Conservation (phyloP, 2,113 vertebrate genomes). For the Brachyhypopomus occidentalis region DNA sequence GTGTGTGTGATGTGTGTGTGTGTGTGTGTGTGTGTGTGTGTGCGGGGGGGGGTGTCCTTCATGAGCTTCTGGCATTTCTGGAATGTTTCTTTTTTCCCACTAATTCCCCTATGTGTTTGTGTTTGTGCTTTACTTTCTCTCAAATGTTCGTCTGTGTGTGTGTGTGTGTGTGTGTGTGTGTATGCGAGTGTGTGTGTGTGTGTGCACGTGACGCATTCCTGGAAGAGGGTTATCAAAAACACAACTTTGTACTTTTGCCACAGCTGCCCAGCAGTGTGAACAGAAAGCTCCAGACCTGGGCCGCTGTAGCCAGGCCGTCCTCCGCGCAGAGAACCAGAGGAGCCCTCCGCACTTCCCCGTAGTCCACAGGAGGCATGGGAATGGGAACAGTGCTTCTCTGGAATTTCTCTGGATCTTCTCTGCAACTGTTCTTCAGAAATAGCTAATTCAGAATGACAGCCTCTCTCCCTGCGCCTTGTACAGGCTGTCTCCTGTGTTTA, state of each 20-base stretch:
- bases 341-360: background rate
- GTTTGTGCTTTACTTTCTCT: constrained; percentile 26
- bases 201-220: constrained; percentile 27
- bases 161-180: constrained; percentile 3
- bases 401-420: constrained; percentile 24
- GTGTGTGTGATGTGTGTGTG: background rate
- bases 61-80: constrained; percentile 39
- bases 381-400: background rate
- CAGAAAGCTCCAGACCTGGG: constrained; percentile 27
- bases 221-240: constrained; percentile 7
- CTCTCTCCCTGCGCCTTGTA: background rate
- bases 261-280: constrained; percentile 5
- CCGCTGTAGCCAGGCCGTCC: constrained; percentile 4
- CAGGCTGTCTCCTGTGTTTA: no score
- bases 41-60: constrained; percentile 34
- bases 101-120: constrained; percentile 29
- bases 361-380: background rate
- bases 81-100: constrained; percentile 52
- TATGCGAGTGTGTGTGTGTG: constrained; percentile 17
- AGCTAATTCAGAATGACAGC: background rate
- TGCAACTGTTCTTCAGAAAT: background rate
- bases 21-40: constrained; percentile 15
- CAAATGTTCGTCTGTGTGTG: background rate
- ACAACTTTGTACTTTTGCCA: constrained; percentile 3
- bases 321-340: background rate